Evolutionary conservation across 2,797 vertebrate species (phyloP).

Genomic region (Myotis daubentonii): DNA sequence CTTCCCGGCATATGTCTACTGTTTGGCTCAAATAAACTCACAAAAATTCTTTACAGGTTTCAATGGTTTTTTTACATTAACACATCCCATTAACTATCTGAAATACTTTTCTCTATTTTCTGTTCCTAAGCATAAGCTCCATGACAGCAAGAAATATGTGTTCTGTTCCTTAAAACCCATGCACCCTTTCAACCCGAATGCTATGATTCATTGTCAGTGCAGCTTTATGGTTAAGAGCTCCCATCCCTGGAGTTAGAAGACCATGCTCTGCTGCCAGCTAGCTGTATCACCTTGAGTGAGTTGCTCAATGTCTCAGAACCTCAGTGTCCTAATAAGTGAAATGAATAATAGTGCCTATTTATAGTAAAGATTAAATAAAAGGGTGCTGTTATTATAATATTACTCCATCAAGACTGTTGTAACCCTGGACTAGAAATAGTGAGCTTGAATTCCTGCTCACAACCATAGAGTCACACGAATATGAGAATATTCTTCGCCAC

Average conservation of each 20-base stretch:
- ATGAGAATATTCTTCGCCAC: not conserved
- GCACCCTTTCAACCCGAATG: not conserved
- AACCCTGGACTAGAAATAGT: not conserved
- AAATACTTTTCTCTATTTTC: not conserved
- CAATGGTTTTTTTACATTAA: too few relatives aligned
- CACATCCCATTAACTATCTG: not conserved
- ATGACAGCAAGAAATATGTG: not conserved
- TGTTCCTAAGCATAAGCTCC: not conserved
- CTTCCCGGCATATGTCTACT: too few relatives aligned
- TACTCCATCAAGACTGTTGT: not conserved
- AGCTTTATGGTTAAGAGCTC: not conserved
- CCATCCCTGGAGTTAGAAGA: not conserved
- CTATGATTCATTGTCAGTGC: not conserved
- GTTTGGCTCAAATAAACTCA: too few relatives aligned
- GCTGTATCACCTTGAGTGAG: not conserved
- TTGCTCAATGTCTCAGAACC: not conserved
- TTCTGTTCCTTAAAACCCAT: not conserved
- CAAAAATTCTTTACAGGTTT: too few relatives aligned
- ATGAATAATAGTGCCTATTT: not conserved
- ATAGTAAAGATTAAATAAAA: not conserved
- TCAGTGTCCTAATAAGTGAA: constrained; percentile 44
- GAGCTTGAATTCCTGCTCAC: not conserved
- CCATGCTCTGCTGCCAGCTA: not conserved
- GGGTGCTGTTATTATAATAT: not conserved
- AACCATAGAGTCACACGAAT: not conserved